phyloP scores from a whole-genome alignment of 2,113 vertebrate genomes.

The Rutilus rutilus region DNA sequence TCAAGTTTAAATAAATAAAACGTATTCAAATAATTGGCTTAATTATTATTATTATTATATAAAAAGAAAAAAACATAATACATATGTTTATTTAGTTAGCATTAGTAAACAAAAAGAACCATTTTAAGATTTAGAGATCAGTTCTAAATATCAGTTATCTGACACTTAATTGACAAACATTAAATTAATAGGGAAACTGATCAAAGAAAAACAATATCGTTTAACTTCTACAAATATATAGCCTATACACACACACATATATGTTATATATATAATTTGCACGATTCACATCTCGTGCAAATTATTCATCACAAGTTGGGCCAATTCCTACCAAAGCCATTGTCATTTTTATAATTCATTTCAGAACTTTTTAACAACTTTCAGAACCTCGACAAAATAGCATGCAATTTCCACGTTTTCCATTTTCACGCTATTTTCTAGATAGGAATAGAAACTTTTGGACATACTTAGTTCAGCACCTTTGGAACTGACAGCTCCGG shows the following conservation, averaged over 20 bases:
- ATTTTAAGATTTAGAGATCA: background rate
- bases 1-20: background rate
- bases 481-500: background rate
- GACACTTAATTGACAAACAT: background rate
- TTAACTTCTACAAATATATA: background rate
- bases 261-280: background rate
- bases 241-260: background rate
- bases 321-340: background rate
- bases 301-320: background rate
- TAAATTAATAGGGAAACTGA: background rate
- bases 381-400: background rate
- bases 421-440: too few relatives aligned
- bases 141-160: background rate
- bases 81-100: background rate
- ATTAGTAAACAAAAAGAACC: background rate
- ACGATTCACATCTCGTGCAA: background rate
- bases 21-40: background rate
- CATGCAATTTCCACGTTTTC: background rate
- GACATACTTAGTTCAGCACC: background rate
- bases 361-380: background rate
- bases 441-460: background rate
- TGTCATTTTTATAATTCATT: background rate
- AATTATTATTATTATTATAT: background rate
- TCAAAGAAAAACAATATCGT: background rate
- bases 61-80: background rate